phyloP scores from a whole-genome alignment of 2,888 invertebrate species.

The Macaria notata region DNA sequence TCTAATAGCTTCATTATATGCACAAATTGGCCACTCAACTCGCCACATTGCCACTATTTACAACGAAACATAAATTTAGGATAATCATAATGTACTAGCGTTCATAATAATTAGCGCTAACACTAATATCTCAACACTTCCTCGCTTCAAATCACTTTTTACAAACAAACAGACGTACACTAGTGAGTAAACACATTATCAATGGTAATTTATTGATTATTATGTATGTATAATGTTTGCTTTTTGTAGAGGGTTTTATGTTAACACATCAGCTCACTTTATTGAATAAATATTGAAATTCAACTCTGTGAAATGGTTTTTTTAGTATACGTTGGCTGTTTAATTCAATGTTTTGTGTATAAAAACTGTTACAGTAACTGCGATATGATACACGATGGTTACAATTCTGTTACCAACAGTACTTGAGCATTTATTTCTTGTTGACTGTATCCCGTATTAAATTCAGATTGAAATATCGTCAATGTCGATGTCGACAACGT shows the following conservation, averaged over 20 bases:
- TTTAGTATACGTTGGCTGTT: slow-evolving; percentile 18
- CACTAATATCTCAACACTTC: slow-evolving; percentile 7
- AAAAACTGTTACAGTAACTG: background rate
- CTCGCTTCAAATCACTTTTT: slow-evolving; percentile 11
- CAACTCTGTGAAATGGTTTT: slow-evolving; percentile 8
- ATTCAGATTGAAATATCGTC: too few relatives aligned
- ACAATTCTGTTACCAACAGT: too few relatives aligned
- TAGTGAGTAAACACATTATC: slow-evolving; percentile 18
- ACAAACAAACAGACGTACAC: slow-evolving; percentile 7
- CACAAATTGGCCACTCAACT: too few relatives aligned
- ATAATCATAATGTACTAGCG: too few relatives aligned
- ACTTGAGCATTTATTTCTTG: too few relatives aligned
- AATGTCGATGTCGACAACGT: too few relatives aligned
- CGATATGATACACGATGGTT: too few relatives aligned
- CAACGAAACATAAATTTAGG: too few relatives aligned
- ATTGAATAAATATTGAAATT: slow-evolving; percentile 50
- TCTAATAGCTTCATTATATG: too few relatives aligned
- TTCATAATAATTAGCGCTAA: too few relatives aligned
- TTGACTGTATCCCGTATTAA: too few relatives aligned
- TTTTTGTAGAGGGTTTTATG: slow-evolving; percentile 40
- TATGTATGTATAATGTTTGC: slow-evolving; percentile 37
- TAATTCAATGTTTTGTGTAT: slow-evolving; percentile 2
- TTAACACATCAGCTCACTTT: slow-evolving; percentile 40
- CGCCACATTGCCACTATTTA: too few relatives aligned
- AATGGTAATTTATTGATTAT: slow-evolving; percentile 39